Evolutionary conservation across 2,113 vertebrate genomes (phyloP).

Genomic region (Cygnus atratus): DNA sequence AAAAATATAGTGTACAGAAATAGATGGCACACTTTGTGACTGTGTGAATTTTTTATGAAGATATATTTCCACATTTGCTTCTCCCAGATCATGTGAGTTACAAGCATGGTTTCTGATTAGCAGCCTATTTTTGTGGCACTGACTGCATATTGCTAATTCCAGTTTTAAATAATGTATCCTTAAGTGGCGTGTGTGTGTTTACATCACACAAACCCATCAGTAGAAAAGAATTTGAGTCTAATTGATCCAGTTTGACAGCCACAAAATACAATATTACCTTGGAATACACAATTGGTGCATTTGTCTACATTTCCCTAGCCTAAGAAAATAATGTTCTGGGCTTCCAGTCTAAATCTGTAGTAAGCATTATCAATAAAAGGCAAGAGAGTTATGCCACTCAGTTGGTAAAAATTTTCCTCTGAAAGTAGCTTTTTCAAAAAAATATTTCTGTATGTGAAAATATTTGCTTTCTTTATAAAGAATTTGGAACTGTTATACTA

Average conservation of each 20-base stretch:
- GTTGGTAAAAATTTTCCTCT: not conserved
- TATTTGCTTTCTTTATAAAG: not conserved
- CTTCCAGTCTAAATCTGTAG: not conserved
- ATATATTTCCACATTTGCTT: conserved; percentile 48
- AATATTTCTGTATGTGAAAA: not conserved
- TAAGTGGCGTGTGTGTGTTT: not conserved
- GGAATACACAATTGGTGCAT: not conserved
- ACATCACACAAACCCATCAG: not conserved
- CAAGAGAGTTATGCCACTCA: not conserved
- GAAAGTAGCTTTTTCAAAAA: not conserved
- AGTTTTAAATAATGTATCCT: conserved; percentile 20
- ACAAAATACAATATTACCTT: not conserved
- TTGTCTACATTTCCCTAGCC: not conserved
- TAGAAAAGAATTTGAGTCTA: not conserved
- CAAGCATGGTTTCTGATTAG: conserved; percentile 29
- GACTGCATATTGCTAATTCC: conserved; percentile 3
- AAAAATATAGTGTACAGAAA: conserved; percentile 28
- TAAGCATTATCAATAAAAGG: not conserved
- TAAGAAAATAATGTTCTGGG: not conserved
- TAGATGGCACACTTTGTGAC: conserved; percentile 60
- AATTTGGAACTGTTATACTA: not conserved
- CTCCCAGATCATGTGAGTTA: conserved; percentile 44
- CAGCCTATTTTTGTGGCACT: conserved; percentile 31
- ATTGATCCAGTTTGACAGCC: not conserved
- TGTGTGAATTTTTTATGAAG: conserved; percentile 67